Base-by-base conservation (phyloP, 2,888 invertebrate genomes). In the Oxystoma pomonae region DNA sequence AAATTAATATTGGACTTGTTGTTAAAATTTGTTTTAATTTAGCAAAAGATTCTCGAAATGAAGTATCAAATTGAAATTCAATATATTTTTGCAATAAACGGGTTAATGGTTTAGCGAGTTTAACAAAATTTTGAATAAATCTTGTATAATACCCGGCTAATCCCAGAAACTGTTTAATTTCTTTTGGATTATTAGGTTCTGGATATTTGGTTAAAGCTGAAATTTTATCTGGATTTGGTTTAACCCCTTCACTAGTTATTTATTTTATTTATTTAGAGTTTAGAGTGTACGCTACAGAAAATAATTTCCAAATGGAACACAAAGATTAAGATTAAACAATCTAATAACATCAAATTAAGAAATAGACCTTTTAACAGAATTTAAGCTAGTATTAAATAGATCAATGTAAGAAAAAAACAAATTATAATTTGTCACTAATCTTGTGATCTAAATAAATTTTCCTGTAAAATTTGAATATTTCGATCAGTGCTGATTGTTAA, bases 121-220 rank as follows among this genome's bases (percentile, higher is more conserved):
- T 20, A 17, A 56, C 53, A 35, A 66, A 64, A 52, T 66, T 56
- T 55, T 51, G 12, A 12, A 66, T 66, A 50, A 64, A 69, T 60
- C 53, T 50, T 1, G 67, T 51, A 55, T 68, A 70, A 61, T 70
- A 69, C 52, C 68, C 66, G n/a, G 62, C 64, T 55, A 71, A 61
- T 22, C 71, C 71, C 20, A 72, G 53, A 51, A 71, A 71, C 7
- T 58, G 56, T 67, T 69, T 64, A 9, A 72, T 68, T 17, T 69
- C 66, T 65, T 69, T 70, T n/a, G 53, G 49, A 55, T 58, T 60
- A 20, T 57, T 63, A 2, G 64, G 63, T 35, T 56, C n/a, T 16
- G 67, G 67, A 55, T 57, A 70, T 18, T 69, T 63, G 49, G 51
- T 16, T 7, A 70, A 56, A 7, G 62, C 58, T 56, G 67, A 22